Evolutionary conservation across 2,888 invertebrate genomes (phyloP).

Genomic region (Stenichneumon culpator): DNA sequence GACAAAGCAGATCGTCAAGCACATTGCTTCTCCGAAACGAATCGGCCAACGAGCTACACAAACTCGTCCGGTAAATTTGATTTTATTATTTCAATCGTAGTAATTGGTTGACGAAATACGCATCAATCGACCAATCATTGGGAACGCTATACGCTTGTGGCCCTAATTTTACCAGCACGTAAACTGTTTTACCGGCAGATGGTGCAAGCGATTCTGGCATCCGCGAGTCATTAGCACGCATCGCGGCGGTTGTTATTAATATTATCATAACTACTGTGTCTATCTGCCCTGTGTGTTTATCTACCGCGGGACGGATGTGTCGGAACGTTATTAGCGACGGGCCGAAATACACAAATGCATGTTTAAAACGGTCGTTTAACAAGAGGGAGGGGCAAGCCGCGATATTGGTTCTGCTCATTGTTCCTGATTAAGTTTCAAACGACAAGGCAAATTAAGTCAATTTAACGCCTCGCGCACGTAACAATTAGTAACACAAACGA

Average conservation of each 20-base stretch:
- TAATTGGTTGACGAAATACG: background rate
- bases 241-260: constrained; percentile 9
- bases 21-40: background rate
- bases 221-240: constrained; percentile 22
- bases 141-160: background rate
- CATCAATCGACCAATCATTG: background rate
- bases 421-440: background rate
- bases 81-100: background rate
- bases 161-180: background rate
- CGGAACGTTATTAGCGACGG: background rate
- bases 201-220: constrained; percentile 14
- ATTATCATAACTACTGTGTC: background rate
- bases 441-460: constrained; percentile 13
- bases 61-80: background rate
- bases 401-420: constrained; percentile 6
- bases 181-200: constrained; percentile 10
- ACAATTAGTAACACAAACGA: background rate
- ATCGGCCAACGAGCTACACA: constrained; percentile 6
- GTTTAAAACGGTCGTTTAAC: constrained; percentile 3
- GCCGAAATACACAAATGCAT: background rate
- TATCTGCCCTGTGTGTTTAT: background rate
- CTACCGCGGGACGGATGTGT: background rate
- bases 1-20: constrained; percentile 13
- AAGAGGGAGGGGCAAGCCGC: background rate
- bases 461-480: constrained; percentile 4